Evolutionary conservation across 53 echinoderm and acorn worm species (phyloP), one percentile per base, ranked within the genome.

Genomic region (Hippasteria phrygiana): DNA sequence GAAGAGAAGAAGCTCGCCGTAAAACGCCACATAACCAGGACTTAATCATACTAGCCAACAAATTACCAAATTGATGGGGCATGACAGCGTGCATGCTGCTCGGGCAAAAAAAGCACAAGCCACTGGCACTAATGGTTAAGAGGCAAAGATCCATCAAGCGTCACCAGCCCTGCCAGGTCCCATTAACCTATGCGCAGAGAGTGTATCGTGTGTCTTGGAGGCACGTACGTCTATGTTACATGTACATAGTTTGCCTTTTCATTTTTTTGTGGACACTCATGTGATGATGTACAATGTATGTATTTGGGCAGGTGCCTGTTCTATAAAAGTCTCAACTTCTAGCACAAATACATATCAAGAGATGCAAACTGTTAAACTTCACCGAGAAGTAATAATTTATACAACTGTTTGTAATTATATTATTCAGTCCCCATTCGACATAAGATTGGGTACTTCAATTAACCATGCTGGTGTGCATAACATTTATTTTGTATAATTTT

Each of bases 41-140:
- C 78, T 78, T 78, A 78, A 78, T 78, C 78, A 78, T 78, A 55
- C 78, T 8, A 48, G 42, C 55, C n/a, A 37, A 78, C 56, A 78
- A 78, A 78, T 56, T 78, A 59, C 55, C 12, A 59, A 59, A 78
- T 59, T 78, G 78, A 78, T 59, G 78, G 40, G 59, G 78, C 78
- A 59, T 78, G 78, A 78, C 78, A 78, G 56, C 59, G 37, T 54
- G 59, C 59, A 55, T 54, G 78, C 59, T 27, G 56, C 27, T 36
- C 35, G 55, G 59, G 24, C 26, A 12, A 41, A n/a, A n/a, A 78
- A 55, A 78, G 78, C 78, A 62, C 56, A 40, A 55, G 40, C 55
- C 78, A 37, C 0, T 37, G 78, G 31, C 78, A 78, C 54, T 54
- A 55, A 51, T 53, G 54, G 40, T 55, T 59, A 59, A 78, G 37